Evolutionary conservation across 2,797 vertebrate species (phyloP), one percentile per base, ranked within the genome.

Genomic region (Acanthopagrus latus): DNA sequence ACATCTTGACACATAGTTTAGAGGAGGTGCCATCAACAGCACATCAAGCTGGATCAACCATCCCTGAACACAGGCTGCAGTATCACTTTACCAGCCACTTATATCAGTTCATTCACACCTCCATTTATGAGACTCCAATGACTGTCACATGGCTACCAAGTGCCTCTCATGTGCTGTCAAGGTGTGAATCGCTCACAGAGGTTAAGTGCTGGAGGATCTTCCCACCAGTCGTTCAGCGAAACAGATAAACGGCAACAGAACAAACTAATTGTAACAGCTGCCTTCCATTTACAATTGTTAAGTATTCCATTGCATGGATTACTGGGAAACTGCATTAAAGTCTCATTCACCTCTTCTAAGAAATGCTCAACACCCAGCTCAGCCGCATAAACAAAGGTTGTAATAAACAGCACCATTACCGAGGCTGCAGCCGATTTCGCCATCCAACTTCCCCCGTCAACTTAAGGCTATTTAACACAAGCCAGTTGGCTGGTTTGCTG

Each of bases 401-500:
- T 58, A 81, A 69, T 33, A 86, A 84, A n/a, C 56, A 58, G 7
- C 58, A 20, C 9, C 25, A 41, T 70, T 58, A 76, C 44, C 2
- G 33, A n/a, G 64, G 25, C 56, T 33, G 62, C 41, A 5, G 57
- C 56, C 12, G 2, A 80, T 82, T 75, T 71, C 54, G 1, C 69
- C 80, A 60, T 75, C 57, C 59, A 21, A 60, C 78, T 66, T 78
- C 21, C 67, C 58, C 43, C 27, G 64, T 82, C 75, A 83, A 78
- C 47, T 51, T 4, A 59, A 80, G 65, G 52, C 67, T 77, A 76
- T 76, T 81, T 74, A 84, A 79, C 71, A 59, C 54, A 20, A 59
- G 82, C 71, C 71, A 64, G 64, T 72, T 74, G 76, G 64, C 58
- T 59, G 52, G 50, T 76, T 58, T 59, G 88, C 85, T 87, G 80